Percentiles rank a stretch among this genome's conserved stretches.
phyloP scores from a whole-genome alignment of 2,113 vertebrate genomes.

The Pseudopipra pipra region DNA sequence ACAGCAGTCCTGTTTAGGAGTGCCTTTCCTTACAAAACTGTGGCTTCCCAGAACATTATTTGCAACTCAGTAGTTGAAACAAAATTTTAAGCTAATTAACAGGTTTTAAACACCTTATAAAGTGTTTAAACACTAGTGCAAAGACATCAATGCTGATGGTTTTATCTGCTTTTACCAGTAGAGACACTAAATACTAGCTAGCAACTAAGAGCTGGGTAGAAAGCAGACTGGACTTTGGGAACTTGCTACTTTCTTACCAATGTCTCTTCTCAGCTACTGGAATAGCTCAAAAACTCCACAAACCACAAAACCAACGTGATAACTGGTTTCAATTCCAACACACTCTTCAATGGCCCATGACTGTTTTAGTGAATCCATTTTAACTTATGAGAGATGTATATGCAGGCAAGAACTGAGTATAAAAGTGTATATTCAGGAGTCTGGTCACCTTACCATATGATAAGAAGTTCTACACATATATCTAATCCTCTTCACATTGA shows the following conservation, averaged over 20 bases:
- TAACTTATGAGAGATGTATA: neutral
- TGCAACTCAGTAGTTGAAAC: neutral
- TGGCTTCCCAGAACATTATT: neutral
- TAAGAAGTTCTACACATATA: neutral
- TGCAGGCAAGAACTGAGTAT: neutral
- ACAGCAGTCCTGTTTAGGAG: neutral
- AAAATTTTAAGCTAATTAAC: neutral
- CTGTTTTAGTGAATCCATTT: neutral
- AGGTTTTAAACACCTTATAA: neutral
- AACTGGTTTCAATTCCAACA: neutral
- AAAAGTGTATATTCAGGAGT: neutral
- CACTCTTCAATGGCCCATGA: neutral
- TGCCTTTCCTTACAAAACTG: neutral
- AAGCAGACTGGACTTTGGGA: rapidly evolving
- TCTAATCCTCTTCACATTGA: neutral
- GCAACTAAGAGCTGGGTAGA: neutral
- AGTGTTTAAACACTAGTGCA: neutral
- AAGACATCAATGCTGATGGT: neutral
- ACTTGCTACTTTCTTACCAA: neutral
- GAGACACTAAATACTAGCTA: neutral
- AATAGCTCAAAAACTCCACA: neutral
- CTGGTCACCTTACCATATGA: neutral
- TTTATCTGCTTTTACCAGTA: neutral
- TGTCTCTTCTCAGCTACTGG: neutral
- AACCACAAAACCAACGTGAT: neutral